Conservation (phyloP, 2,113 vertebrate genomes). For the Monopterus albus region DNA sequence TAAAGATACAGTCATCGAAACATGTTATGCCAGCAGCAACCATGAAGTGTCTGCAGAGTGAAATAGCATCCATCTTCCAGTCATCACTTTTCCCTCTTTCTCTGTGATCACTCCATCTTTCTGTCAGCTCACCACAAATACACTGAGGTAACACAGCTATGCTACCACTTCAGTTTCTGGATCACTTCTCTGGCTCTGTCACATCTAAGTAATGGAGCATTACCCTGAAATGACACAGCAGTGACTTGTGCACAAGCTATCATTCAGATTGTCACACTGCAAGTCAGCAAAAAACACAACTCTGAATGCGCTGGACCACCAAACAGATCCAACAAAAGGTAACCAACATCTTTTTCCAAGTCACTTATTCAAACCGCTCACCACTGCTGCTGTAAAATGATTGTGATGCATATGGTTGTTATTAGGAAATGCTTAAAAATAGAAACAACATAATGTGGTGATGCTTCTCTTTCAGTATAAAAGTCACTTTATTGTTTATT, state of each 20-base stretch:
- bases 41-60: background rate
- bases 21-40: background rate
- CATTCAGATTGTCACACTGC: conserved; percentile 6
- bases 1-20: background rate
- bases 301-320: conserved; percentile 6
- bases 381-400: conserved; percentile 36
- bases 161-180: conserved; percentile 25
- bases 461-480: conserved; percentile 45
- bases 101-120: conserved; percentile 18
- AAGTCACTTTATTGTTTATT: conserved; percentile 61
- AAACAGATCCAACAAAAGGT: conserved; percentile 9
- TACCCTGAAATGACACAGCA: conserved; percentile 30
- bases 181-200: conserved; percentile 12
- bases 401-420: conserved; percentile 61
- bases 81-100: conserved; percentile 2
- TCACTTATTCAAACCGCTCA: conserved; percentile 23
- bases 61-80: conserved; percentile 16
- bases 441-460: conserved; percentile 54
- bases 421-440: conserved; percentile 59
- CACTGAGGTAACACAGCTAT: background rate
- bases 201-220: conserved; percentile 21
- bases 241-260: background rate
- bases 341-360: conserved; percentile 41
- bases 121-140: conserved; percentile 5
- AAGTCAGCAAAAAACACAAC: conserved; percentile 32